A percentile compares a stretch with the other conserved stretches of the same genome.
Conservation (phyloP, 2,888 invertebrate species). For the Chaetoderma sp. region DNA sequence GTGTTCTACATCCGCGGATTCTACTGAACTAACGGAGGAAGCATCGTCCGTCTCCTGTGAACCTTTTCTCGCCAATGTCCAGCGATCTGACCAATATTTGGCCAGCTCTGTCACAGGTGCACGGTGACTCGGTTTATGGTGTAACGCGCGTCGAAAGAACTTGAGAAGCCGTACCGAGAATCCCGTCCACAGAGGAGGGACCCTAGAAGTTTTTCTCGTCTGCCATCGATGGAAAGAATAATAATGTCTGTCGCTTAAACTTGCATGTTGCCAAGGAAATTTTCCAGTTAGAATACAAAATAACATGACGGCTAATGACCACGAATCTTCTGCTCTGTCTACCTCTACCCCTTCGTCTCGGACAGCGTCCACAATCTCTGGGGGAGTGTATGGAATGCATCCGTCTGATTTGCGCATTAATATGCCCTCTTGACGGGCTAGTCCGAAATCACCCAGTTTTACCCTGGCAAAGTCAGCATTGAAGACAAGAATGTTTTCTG, state of each 20-base stretch:
- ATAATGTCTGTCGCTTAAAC: constrained; percentile 64
- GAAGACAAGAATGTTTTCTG: constrained; percentile 92
- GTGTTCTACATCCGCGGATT: too few species aligned
- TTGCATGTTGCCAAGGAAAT: constrained; percentile 84
- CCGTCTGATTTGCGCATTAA: constrained; percentile 42
- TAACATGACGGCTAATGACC: constrained; percentile 96
- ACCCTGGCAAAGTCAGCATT: constrained; percentile 90
- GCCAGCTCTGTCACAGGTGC: constrained; percentile 71
- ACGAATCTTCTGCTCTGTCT: constrained; percentile 86
- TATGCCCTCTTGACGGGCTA: constrained; percentile 75
- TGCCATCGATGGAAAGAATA: constrained; percentile 81
- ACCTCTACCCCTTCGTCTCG: constrained; percentile 77
- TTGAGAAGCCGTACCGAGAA: constrained; percentile 89
- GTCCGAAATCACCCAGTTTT: constrained; percentile 94
- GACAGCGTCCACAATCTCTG: constrained; percentile 79
- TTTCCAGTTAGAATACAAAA: constrained; percentile 94
- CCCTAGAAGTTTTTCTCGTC: constrained; percentile 65
- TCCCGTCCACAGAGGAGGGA: constrained; percentile 75
- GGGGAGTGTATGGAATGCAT: constrained; percentile 91
- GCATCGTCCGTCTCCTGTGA: constrained; percentile 50
- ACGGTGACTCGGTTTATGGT: constrained; percentile 83
- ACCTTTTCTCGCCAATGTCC: constrained; percentile 73
- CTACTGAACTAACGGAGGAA: too few species aligned
- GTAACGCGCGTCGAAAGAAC: constrained; percentile 89
- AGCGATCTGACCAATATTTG: constrained; percentile 86